Percentiles rank a stretch among this genome's conserved stretches.
Evolutionary conservation across 2,888 invertebrate genomes (phyloP).

Genomic region (Xestia xanthographa): DNA sequence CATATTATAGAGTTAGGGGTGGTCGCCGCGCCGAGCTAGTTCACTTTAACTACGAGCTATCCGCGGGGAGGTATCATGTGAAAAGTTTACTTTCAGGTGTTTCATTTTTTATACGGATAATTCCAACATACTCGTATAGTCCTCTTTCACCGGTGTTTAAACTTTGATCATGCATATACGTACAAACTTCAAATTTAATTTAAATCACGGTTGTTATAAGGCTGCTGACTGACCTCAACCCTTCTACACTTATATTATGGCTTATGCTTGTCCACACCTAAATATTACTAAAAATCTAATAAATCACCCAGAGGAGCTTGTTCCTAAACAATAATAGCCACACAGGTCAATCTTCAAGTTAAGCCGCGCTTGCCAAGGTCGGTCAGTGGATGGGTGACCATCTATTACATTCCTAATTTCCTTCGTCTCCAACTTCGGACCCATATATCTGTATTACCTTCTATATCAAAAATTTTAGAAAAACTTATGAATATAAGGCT

Average conservation of each 20-base stretch:
- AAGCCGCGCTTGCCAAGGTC: background rate
- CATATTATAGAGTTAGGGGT: slow-evolving; percentile 37
- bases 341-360: background rate
- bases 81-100: slow-evolving; percentile 31
- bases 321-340: background rate
- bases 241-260: background rate
- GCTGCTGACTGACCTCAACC: background rate
- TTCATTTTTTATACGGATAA: slow-evolving; percentile 14
- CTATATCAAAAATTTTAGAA: no score
- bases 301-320: background rate
- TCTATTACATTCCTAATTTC: background rate
- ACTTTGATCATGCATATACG: background rate
- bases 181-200: no score
- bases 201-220: background rate
- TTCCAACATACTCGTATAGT: background rate
- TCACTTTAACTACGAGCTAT: background rate
- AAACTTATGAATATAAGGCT: no score
- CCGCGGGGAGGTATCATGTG: slow-evolving; percentile 2
- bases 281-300: background rate
- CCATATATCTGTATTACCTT: no score
- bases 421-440: no score
- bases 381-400: background rate
- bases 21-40: slow-evolving; percentile 8
- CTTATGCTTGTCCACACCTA: no score
- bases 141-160: background rate